A percentile compares a stretch with the other conserved stretches of the same genome.
Evolutionary conservation across 2,888 invertebrate species (phyloP).

Genomic region (Hypomecis punctinalis): DNA sequence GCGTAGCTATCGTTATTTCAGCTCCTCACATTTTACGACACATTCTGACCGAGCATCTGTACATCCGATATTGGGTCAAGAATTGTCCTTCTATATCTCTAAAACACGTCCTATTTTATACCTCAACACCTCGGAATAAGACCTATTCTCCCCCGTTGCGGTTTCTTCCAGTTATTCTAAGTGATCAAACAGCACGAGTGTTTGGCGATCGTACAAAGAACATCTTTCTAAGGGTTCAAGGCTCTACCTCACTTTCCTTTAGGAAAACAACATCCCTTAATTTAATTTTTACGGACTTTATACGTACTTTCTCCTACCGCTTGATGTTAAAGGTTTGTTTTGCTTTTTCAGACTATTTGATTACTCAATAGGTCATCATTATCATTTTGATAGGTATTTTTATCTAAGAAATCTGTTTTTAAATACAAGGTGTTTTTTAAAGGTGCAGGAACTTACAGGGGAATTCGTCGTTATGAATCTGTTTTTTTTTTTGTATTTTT

Average conservation of each 20-base stretch:
- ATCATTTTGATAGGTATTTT: too few relatives aligned
- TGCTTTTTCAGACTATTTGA: constrained; percentile 2
- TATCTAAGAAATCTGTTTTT: too few relatives aligned
- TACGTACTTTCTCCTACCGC: constrained; percentile 19
- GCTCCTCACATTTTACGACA: constrained; percentile 34
- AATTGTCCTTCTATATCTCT: constrained; percentile 14
- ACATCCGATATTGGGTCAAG: constrained; percentile 38
- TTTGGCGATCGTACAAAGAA: constrained; percentile 40
- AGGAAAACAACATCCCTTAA: constrained; percentile 48
- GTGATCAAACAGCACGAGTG: constrained; percentile 42
- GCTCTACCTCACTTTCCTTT: constrained; percentile 43
- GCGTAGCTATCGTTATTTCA: constrained; percentile 26
- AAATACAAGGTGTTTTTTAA: too few relatives aligned
- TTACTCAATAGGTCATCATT: too few relatives aligned
- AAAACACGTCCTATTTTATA: not conserved
- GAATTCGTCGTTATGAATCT: too few relatives aligned
- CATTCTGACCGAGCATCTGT: constrained; percentile 34
- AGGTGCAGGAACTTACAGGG: too few relatives aligned
- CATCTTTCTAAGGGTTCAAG: constrained; percentile 34
- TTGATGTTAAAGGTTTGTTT: constrained; percentile 6
- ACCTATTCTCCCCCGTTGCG: not conserved
- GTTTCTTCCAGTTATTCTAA: constrained; percentile 34
- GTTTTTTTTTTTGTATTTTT: too few relatives aligned
- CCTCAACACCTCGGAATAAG: not conserved
- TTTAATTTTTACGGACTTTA: constrained; percentile 49